Evolutionary conservation across 2,113 vertebrate species (phyloP), one percentile per base, ranked within the genome.

Genomic region (Malurus melanocephalus): DNA sequence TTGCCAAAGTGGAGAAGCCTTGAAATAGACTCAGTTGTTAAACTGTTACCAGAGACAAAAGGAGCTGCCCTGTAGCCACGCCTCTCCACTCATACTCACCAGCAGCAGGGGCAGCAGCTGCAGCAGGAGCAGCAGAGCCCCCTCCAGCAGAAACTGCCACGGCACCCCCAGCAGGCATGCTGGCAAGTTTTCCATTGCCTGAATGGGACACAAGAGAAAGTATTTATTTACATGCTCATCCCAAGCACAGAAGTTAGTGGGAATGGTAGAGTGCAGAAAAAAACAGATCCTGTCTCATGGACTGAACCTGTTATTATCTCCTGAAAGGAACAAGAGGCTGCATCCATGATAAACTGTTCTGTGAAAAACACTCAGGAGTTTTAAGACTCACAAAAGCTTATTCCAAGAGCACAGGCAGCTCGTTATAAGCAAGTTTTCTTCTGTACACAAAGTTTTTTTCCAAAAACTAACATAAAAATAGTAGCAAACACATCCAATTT

Each of bases 171-270:
- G 98, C 96, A 0, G 99, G 99, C 93, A 99, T 96, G 57, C 98
- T 98, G 97, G 99, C 99, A 81, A 99, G 97, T 40, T 99, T 99
- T 60, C 98, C 95, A 21, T 98, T 98, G 64, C 99, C 99, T 99
- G 77, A 9, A 14, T 1, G 13, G 53, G 42, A 80, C 16, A 83
- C 30, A 60, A 40, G 10, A 51, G 2, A 51, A 49, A 40, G 1
- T 10, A 18, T 19, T 74, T 14, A 32, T 24, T 71, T 33, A 40
- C 7, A 23, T 3, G 9, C 19, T n/a, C 16, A 22, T 28, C 0
- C 2, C 7, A 49, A 38, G 9, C 53, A 68, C 23, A 66, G 15
- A 64, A 7, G 11, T 8, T 11, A 16, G 21, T 33, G 38, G 26
- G 52, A 69, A 83, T 48, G 10, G 40, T 66, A 78, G 9, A 87